Base-by-base conservation (phyloP, 1,140 invertebrate species). In the Mercenaria mercenaria region DNA sequence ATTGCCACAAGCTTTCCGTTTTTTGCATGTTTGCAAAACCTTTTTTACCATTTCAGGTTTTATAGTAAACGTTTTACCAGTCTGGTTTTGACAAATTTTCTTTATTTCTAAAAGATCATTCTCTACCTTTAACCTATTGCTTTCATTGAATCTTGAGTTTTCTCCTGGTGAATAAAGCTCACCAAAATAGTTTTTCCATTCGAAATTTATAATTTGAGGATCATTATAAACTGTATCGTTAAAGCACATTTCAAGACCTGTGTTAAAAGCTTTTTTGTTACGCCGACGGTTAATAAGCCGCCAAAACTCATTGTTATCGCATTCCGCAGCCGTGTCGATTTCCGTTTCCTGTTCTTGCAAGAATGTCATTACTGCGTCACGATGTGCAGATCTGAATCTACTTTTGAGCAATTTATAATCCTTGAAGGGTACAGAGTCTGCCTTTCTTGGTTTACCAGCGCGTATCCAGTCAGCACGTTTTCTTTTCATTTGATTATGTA, bases 291-390 rank as follows among this genome's bases (percentile, higher is more conserved):
- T 72, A 10, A 72, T 72, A 32, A 72, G 32, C 13, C 23, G 15
- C 72, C 72, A 76, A 37, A 76, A 41, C 41, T 76, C 72, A n/a
- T 76, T 76, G 32, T 76, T 76, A 37, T 76, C 72, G 11, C 10
- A 76, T 43, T 41, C 72, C 61, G 72, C 72, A 23, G 72, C 72
- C 34, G 37, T 18, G 39, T 76, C 72, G 2, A 76, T 76, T 43
- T 76, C 43, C 41, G 15, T 8, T 26, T 43, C 72, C 23, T 41
- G 34, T n/a, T n/a, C n/a, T n/a, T n/a, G n/a, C n/a, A n/a, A n/a
- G n/a, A n/a, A n/a, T n/a, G n/a, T n/a, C n/a, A n/a, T n/a, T n/a
- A n/a, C n/a, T n/a, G n/a, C n/a, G n/a, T n/a, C n/a, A n/a, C n/a
- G n/a, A n/a, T n/a, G 29, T 32, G 67, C 37, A 20, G n/a, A 23